phyloP scores from a whole-genome alignment of 92 coral and sea anemone species.

The Zoanthus sociatus region DNA sequence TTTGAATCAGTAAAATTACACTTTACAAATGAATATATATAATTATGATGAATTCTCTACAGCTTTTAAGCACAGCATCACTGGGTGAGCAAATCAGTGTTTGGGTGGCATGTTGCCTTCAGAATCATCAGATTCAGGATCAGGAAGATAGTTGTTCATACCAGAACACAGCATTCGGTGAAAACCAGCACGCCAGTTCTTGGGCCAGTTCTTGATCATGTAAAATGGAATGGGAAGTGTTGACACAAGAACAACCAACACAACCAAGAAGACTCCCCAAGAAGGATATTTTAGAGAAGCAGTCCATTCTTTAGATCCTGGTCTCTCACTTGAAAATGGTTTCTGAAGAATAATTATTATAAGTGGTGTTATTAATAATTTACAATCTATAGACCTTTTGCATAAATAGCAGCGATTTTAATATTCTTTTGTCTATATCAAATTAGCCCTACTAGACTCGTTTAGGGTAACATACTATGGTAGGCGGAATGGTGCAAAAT shows the following conservation, averaged over 20 bases:
- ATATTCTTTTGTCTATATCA: too few relatives aligned
- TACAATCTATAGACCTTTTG: too few relatives aligned
- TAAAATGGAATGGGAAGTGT: conserved; percentile 88
- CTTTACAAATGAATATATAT: too few relatives aligned
- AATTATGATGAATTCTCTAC: too few relatives aligned
- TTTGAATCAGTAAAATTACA: too few relatives aligned
- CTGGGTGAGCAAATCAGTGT: neutral
- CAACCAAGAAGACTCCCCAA: conserved; percentile 87
- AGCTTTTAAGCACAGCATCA: too few relatives aligned
- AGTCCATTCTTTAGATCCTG: conserved; percentile 78
- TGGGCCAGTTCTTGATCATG: conserved; percentile 96
- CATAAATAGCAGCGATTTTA: too few relatives aligned
- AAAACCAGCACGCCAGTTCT: conserved; percentile 92
- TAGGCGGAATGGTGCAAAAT: too few relatives aligned
- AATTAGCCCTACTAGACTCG: too few relatives aligned
- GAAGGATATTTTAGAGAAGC: conserved; percentile 72
- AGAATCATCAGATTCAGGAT: conserved; percentile 70
- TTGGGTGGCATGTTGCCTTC: neutral
- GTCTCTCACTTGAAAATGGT: conserved; percentile 76
- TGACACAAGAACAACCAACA: conserved; percentile 79
- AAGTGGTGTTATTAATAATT: too few relatives aligned
- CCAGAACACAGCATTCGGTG: conserved; percentile 92
- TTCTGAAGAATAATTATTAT: conserved; percentile 50
- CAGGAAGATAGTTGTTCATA: conserved; percentile 87
- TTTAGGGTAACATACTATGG: too few relatives aligned